These are phyloP conservation scores for Geococcyx californianus DNA, from an alignment of 2,113 vertebrate genomes.

Conservation along the genomic window DNA sequence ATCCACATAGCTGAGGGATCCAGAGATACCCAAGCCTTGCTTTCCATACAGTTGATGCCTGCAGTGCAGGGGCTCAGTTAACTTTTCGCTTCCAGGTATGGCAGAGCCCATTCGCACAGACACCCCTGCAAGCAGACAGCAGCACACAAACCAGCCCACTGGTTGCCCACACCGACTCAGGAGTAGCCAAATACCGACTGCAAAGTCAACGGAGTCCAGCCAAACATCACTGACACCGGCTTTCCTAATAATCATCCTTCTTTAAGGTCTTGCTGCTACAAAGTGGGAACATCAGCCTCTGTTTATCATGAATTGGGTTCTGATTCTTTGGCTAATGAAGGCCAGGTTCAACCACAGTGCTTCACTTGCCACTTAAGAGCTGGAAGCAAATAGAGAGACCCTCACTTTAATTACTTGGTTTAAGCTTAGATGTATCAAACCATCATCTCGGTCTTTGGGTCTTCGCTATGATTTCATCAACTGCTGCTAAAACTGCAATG, in stretches of 20 bases:
- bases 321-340: not conserved
- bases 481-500: not conserved
- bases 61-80: not conserved
- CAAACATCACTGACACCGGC: not conserved
- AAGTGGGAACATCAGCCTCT: not conserved
- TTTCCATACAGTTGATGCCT: not conserved
- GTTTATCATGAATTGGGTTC: not conserved
- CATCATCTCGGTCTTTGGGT: not conserved
- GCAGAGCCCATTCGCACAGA: not conserved
- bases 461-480: not conserved
- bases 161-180: not conserved
- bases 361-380: not conserved
- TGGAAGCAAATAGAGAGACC: not conserved
- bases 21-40: not conserved
- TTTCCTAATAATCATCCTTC: not conserved
- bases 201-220: not conserved
- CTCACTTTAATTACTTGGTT: not conserved
- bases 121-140: not conserved
- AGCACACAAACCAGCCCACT: fast-evolving
- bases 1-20: not conserved
- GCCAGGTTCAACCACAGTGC: not conserved
- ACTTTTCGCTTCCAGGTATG: not conserved
- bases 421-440: not conserved
- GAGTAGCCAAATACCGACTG: not conserved
- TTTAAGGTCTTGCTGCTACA: not conserved